These are phyloP conservation scores for Rambutsinella grinnellia DNA, from an alignment of 2,888 invertebrate genomes.

Conservation along the genomic window DNA sequence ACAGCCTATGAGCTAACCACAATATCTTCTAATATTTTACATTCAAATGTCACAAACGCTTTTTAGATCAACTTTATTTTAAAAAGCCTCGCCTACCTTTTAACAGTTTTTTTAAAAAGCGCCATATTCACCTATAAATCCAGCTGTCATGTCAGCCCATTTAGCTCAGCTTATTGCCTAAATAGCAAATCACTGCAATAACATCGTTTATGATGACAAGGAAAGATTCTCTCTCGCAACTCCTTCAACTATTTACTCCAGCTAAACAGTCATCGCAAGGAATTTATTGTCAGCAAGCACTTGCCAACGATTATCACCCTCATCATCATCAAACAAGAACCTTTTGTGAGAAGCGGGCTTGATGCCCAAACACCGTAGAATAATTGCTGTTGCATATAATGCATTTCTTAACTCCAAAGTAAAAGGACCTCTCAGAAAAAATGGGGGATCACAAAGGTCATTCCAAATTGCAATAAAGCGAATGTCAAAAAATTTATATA, in stretches of 20 bases:
- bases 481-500: constrained; percentile 23
- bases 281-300: constrained; percentile 25
- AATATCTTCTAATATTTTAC: constrained; percentile 29
- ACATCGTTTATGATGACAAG: neutral
- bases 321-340: neutral
- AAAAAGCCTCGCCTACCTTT: constrained; percentile 43
- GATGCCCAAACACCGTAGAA: neutral
- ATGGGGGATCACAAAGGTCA: constrained; percentile 41
- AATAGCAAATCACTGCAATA: neutral
- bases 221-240: neutral
- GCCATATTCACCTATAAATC: constrained; percentile 39
- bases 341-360: neutral
- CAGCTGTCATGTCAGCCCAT: constrained; percentile 24
- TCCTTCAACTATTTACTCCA: neutral
- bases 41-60: constrained; percentile 46
- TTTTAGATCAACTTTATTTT: constrained; percentile 43
- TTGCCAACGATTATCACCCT: constrained; percentile 14
- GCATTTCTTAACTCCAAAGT: neutral
- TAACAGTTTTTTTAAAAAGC: constrained; percentile 39
- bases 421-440: constrained; percentile 22
- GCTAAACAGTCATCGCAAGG: neutral
- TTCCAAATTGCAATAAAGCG: constrained; percentile 47
- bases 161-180: neutral
- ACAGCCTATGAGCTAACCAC: no score
- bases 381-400: neutral